Conservation (phyloP, 2,113 vertebrate genomes). For the Sula dactylatra region DNA sequence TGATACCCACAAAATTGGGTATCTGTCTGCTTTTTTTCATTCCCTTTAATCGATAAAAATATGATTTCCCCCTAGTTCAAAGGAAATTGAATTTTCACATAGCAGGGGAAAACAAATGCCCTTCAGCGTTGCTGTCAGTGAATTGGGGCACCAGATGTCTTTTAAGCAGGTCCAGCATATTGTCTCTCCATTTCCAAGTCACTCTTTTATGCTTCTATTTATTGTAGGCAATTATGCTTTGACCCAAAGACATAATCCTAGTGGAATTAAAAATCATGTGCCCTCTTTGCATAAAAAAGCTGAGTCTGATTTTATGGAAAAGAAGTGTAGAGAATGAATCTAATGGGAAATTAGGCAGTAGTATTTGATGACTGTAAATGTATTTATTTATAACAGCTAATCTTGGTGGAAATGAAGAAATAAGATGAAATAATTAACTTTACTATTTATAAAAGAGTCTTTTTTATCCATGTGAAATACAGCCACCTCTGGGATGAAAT, state of each 20-base stretch:
- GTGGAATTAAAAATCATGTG: constrained; percentile 50
- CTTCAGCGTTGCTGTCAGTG: constrained; percentile 46
- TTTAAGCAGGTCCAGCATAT: constrained; percentile 44
- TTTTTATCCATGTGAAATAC: constrained; percentile 45
- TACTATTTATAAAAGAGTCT: constrained; percentile 53
- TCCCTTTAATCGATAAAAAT: constrained; percentile 47
- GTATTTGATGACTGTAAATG: constrained; percentile 57
- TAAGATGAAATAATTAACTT: constrained; percentile 65
- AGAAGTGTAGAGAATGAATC: constrained; percentile 45
- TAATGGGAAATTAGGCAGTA: constrained; percentile 57
- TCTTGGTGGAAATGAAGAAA: constrained; percentile 59
- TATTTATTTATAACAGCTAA: constrained; percentile 67
- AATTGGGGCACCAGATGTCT: constrained; percentile 56
- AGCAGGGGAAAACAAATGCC: constrained; percentile 53
- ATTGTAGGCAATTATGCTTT: constrained; percentile 59
- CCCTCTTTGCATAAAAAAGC: constrained; percentile 28
- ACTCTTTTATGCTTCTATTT: constrained; percentile 50
- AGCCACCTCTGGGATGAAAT: constrained; percentile 38
- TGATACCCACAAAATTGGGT: not conserved
- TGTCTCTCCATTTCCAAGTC: constrained; percentile 47
- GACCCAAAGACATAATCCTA: constrained; percentile 58
- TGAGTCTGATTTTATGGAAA: constrained; percentile 52
- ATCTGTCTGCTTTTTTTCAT: constrained; percentile 18
- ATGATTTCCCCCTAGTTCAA: constrained; percentile 13
- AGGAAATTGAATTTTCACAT: constrained; percentile 59